Percentiles rank a stretch among this genome's conserved stretches.
phyloP scores from a whole-genome alignment of 2,888 invertebrate genomes.

The Ptilodon capucinus region DNA sequence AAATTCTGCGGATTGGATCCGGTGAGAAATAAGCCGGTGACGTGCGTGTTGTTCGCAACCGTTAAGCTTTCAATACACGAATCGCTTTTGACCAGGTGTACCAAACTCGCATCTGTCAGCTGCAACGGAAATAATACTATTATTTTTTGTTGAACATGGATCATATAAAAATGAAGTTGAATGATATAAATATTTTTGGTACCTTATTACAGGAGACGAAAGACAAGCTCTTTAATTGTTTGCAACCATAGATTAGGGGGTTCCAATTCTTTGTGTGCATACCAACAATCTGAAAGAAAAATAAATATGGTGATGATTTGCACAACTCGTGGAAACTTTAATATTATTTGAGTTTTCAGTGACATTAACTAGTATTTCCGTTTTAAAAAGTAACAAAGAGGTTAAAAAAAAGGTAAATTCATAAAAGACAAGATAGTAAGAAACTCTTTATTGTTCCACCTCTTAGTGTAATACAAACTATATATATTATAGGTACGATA shows the following conservation, averaged over 20 bases:
- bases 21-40: conserved; percentile 69
- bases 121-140: conserved; percentile 41
- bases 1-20: conserved; percentile 53
- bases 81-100: conserved; percentile 64
- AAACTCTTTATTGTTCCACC: too few relatives aligned
- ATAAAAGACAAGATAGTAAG: too few relatives aligned
- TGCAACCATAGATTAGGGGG: conserved; percentile 75
- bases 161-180: not conserved
- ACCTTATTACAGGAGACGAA: conserved; percentile 77
- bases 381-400: too few relatives aligned
- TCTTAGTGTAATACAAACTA: too few relatives aligned
- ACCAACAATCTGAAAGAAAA: conserved; percentile 58
- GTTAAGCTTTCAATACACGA: conserved; percentile 60
- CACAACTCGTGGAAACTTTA: too few relatives aligned
- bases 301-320: too few relatives aligned
- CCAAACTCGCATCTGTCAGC: conserved; percentile 70
- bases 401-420: too few relatives aligned
- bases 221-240: conserved; percentile 67
- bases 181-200: conserved; percentile 11
- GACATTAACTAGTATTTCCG: too few relatives aligned
- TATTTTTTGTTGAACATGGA: not conserved
- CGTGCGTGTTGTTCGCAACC: conserved; percentile 66
- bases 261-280: conserved; percentile 80
- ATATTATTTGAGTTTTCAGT: too few relatives aligned
- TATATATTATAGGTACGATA: too few relatives aligned